A percentile compares a stretch with the other conserved stretches of the same genome.
Conservation (phyloP, 2,797 vertebrate genomes). For the Myotis pilosus region DNA sequence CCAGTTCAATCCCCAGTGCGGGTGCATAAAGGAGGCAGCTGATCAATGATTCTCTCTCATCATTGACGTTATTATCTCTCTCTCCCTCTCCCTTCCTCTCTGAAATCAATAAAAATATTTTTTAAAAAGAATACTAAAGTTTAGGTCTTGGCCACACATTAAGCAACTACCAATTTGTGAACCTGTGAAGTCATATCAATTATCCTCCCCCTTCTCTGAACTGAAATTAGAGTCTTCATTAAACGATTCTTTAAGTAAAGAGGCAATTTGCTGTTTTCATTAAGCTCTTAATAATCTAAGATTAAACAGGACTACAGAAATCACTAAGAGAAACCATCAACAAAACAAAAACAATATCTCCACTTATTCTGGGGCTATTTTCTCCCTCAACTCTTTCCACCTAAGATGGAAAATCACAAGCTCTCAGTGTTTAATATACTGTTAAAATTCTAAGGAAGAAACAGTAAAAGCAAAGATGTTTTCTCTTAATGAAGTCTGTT, state of each 20-base stretch:
- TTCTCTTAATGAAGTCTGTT: slow-evolving; percentile 46
- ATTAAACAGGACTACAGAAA: slow-evolving; percentile 48
- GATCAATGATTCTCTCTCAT: too few relatives aligned
- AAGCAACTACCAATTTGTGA: slow-evolving; percentile 15
- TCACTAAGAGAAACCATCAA: slow-evolving; percentile 52
- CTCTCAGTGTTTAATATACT: not conserved
- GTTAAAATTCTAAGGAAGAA: slow-evolving; percentile 56
- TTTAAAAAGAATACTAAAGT: not conserved
- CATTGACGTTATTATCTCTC: too few relatives aligned
- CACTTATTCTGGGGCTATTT: slow-evolving; percentile 9
- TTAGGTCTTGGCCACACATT: slow-evolving; percentile 21
- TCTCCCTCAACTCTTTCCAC: slow-evolving; percentile 1
- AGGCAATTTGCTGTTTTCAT: slow-evolving; percentile 67
- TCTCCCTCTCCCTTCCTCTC: too few relatives aligned
- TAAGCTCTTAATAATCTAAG: slow-evolving; percentile 70
- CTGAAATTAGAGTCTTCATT: slow-evolving; percentile 56
- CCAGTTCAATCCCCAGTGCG: too few relatives aligned
- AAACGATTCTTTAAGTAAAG: slow-evolving; percentile 68
- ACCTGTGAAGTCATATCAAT: slow-evolving; percentile 51
- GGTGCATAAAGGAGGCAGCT: too few relatives aligned
- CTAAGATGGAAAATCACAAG: slow-evolving; percentile 15
- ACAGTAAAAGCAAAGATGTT: not conserved
- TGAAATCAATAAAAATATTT: too few relatives aligned
- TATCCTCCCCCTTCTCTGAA: not conserved
- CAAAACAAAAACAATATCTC: slow-evolving; percentile 43